Evolutionary conservation across 2,888 invertebrate genomes (phyloP), one percentile per base, ranked within the genome.

Genomic region (Muschampia plurimacula): DNA sequence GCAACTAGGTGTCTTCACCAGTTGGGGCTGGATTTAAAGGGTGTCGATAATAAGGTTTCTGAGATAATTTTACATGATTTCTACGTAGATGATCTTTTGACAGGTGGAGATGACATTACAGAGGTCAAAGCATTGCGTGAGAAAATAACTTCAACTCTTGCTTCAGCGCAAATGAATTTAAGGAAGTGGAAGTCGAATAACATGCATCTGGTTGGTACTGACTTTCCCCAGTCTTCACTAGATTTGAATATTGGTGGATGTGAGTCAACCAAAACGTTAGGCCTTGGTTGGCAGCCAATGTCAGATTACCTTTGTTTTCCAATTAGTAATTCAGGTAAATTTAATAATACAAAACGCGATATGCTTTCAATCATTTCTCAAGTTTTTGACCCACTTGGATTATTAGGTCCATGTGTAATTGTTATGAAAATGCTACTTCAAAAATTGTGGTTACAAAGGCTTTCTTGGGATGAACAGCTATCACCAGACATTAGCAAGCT

Each of bases 341-440:
- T 15, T 9, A 2, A 22, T 2, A 52, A 52, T 52, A 52, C 52
- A 52, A 52, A 55, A 22, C 55, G 55, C 9, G 55, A 55, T 1
- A 55, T 55, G 55, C 55, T 55, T 55, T 55, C 55, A 55, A 55
- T 55, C 15, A 55, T 55, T 22, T 8, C 55, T 22, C 55, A 55
- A 28, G 22, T 55, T 55, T 55, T 55, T 55, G 55, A 55, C 10
- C 55, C 55, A 22, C 22, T 55, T 10, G 55, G 55, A 55, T 10
- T 55, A 10, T 10, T 55, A 22, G 55, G 22, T 22, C 55, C 22
- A 22, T 22, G 55, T 55, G 22, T 28, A 2, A 28, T 55, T 55
- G 15, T 22, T 0, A 55, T 55, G 22, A 28, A 28, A 28, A 28
- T 55, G 22, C 2, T 55, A 10, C 22, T 55, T 55, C 55, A 55